phyloP scores from a whole-genome alignment of 2,888 invertebrate species.

The Tanypteryx hageni region DNA sequence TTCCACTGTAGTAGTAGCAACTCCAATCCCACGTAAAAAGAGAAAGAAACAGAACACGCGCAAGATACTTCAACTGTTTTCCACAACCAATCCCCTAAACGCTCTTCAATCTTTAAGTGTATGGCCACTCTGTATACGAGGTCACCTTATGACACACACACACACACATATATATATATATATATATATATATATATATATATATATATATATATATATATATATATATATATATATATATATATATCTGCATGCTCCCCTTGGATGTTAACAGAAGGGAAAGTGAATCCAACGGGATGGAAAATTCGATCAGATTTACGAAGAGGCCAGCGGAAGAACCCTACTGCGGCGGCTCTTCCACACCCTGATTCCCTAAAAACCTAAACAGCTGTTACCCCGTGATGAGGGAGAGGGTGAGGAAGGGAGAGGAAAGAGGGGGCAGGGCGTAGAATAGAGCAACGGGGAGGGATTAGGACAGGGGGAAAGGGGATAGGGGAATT shows the following conservation, averaged over 20 bases:
- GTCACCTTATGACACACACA: neutral
- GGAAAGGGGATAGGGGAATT: neutral
- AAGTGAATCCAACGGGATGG: conserved; percentile 30
- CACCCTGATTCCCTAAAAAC: conserved; percentile 4
- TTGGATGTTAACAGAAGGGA: conserved; percentile 26
- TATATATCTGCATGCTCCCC: neutral
- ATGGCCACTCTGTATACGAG: neutral
- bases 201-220: too few species aligned
- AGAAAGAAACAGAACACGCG: neutral
- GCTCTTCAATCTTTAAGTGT: neutral
- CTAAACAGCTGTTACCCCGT: conserved; percentile 31
- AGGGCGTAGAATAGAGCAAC: too few species aligned
- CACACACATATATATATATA: too few species aligned
- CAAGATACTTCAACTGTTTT: neutral
- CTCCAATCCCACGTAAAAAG: neutral
- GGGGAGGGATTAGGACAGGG: too few species aligned
- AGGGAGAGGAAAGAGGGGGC: too few species aligned
- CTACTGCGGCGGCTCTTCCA: neutral
- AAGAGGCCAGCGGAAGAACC: conserved; percentile 32
- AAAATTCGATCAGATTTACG: conserved; percentile 28
- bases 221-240: too few species aligned
- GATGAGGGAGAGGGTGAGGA: neutral
- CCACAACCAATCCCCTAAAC: neutral
- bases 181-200: neutral
- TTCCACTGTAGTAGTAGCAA: neutral